Base-by-base conservation (phyloP, 2,113 vertebrate genomes). In the Vanacampus margaritifer region DNA sequence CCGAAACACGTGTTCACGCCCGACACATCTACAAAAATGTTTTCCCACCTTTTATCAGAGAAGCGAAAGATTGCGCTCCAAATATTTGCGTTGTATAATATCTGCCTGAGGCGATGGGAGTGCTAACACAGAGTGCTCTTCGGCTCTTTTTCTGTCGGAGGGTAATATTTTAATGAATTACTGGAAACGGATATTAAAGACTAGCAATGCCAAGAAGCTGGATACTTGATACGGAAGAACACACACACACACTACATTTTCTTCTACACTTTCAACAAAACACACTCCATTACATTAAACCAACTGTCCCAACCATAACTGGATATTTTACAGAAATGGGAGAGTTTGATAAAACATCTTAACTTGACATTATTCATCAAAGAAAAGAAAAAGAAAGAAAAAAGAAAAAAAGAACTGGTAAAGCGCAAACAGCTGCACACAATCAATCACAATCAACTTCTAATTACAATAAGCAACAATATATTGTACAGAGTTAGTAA, bases 291-390 rank as follows among this genome's bases (percentile, higher is more conserved):
- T 57, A 10, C 51, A 28, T 26, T 14, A 57, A 57, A 32, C 26
- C 54, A 17, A 57, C 8, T 10, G n/a, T n/a, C 8, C 8, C 1
- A 19, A 17, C 16, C 10, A 9, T 1, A 57, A 32, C 6, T 28
- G n/a, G 3, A 10, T 12, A 75, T 76, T 37, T 76, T 64, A 61
- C 3, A 43, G 71, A 77, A 45, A 60, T 37, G 53, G 64, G 60
- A 58, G 8, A 39, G 24, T 64, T 68, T 26, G 37, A 59, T 32
- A 24, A 23, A 51, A 56, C 0, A 8, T 26, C 23, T 46, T 39
- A 56, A 32, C 28, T 54, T 41, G 9, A 23, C 17, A 23, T 51
- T 51, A 21, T 48, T n/a, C n/a, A n/a, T n/a, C n/a, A n/a, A n/a
- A n/a, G n/a, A n/a, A n/a, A n/a, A n/a, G n/a, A n/a, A n/a, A n/a